Conservation (phyloP, 2,888 invertebrate species). For the Abscondita cerata region DNA sequence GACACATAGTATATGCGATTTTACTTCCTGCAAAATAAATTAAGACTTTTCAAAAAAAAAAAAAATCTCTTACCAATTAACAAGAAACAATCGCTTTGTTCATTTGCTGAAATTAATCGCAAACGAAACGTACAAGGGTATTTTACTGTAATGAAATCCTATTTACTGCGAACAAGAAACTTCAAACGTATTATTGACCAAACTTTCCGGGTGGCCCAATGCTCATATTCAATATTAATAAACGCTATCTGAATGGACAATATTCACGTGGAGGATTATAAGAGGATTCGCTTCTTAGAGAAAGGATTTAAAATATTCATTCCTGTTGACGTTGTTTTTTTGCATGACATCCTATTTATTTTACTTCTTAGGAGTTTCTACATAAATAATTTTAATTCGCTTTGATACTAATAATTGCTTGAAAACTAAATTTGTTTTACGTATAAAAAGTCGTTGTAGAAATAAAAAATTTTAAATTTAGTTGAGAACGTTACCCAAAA, state of each 20-base stretch:
- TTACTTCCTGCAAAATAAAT: background rate
- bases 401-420: too few species aligned
- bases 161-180: constrained; percentile 35
- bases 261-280: constrained; percentile 31
- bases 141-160: constrained; percentile 31
- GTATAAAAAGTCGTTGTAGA: too few species aligned
- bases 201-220: constrained; percentile 41
- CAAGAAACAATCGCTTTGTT: background rate
- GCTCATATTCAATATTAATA: constrained; percentile 31
- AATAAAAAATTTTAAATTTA: too few species aligned
- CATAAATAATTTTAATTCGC: background rate
- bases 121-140: constrained; percentile 24
- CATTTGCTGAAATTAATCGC: constrained; percentile 24
- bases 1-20: constrained; percentile 15
- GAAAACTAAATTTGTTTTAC: background rate
- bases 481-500: too few species aligned
- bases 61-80: background rate
- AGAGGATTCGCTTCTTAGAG: constrained; percentile 30
- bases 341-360: constrained; percentile 15
- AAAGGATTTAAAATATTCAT: constrained; percentile 11
- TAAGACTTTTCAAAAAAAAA: background rate
- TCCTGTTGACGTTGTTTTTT: constrained; percentile 14
- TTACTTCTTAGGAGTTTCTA: constrained; percentile 1
- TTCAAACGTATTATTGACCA: constrained; percentile 44
- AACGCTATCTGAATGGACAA: constrained; percentile 13